A percentile compares a stretch with the other conserved stretches of the same genome.
These are phyloP conservation scores for Pseudanteris insignis DNA, from an alignment of 2,888 invertebrate genomes.

Conservation along the genomic window DNA sequence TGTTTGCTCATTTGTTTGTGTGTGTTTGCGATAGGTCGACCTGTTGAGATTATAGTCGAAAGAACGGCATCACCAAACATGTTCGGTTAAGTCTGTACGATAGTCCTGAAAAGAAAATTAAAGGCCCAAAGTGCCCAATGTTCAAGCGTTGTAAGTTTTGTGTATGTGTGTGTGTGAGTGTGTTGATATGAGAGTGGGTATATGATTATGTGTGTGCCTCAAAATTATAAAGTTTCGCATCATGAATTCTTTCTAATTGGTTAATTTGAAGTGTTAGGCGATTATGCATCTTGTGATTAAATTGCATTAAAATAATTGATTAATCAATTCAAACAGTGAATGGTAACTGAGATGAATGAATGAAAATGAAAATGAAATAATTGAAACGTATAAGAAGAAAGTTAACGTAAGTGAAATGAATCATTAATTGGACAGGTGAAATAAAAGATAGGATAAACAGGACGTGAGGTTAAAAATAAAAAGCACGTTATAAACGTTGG, in stretches of 20 bases:
- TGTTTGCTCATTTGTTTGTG: no score
- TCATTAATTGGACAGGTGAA: no score
- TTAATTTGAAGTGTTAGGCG: constrained; percentile 26
- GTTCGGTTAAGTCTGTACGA: constrained; percentile 49
- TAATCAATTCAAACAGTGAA: neutral
- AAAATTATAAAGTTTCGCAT: constrained; percentile 39
- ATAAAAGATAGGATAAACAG: no score
- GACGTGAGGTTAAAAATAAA: no score
- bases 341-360: constrained; percentile 3
- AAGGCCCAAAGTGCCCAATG: no score
- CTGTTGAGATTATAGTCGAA: constrained; percentile 21
- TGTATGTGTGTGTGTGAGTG: no score
- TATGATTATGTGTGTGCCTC: constrained; percentile 32
- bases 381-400: constrained; percentile 2
- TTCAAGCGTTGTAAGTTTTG: no score
- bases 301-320: neutral
- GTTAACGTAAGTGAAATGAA: no score
- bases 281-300: constrained; percentile 17
- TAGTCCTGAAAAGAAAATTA: constrained; percentile 55
- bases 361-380: neutral
- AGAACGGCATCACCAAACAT: constrained; percentile 61
- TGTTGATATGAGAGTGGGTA: no score
- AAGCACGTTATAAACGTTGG: no score
- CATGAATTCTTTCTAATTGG: constrained; percentile 25
- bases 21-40: constrained; percentile 1